Conservation (phyloP, 1,140 invertebrate genomes). For the Atopsyche davidsoni region DNA sequence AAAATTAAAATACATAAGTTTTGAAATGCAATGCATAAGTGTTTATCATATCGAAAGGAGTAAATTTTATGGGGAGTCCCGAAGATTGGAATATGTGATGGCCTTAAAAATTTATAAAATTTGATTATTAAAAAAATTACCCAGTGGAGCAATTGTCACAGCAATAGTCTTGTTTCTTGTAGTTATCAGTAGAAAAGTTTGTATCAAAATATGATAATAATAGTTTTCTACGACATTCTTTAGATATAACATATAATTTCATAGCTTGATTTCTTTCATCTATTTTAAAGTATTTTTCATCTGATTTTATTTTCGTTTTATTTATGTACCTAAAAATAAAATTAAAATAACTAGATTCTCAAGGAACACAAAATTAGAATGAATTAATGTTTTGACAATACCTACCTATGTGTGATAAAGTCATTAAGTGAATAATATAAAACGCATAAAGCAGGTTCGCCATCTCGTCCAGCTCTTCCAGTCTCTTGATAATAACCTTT, state of each 20-base stretch:
- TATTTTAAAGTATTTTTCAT: neutral
- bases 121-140: conserved; percentile 10
- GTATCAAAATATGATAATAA: conserved; percentile 24
- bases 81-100: no score
- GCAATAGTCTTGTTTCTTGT: conserved; percentile 7
- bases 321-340: conserved; percentile 21
- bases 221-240: conserved; percentile 22
- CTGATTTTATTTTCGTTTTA: conserved; percentile 4
- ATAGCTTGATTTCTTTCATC: conserved; percentile 13
- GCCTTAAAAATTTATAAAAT: no score
- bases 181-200: neutral
- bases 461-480: conserved; percentile 67
- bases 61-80: no score
- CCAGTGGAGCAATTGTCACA: conserved; percentile 26
- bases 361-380: neutral
- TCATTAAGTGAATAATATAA: conserved; percentile 63
- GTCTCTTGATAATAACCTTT: conserved; percentile 51
- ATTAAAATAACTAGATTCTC: neutral
- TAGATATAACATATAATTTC: conserved; percentile 19
- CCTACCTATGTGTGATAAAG: conserved; percentile 40
- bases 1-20: no score
- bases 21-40: no score
- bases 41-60: no score
- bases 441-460: conserved; percentile 64
- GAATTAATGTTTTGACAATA: conserved; percentile 1